Evolutionary conservation across 2,113 vertebrate genomes (phyloP).

Genomic region (Ptyas mucosa): DNA sequence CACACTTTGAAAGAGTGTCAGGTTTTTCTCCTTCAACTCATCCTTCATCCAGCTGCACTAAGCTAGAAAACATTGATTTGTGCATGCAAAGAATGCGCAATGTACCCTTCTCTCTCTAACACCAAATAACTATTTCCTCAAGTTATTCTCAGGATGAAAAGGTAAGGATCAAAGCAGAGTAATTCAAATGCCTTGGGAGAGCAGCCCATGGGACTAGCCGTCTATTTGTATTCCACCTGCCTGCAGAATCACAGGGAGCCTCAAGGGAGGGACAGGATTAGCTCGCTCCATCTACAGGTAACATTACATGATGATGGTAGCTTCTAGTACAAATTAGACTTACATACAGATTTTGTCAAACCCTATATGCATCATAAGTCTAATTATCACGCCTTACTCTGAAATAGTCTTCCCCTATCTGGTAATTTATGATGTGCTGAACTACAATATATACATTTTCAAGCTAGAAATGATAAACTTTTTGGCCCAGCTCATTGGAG

Average conservation of each 20-base stretch:
- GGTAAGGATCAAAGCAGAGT: neutral
- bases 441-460: neutral
- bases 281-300: neutral
- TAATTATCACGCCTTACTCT: neutral
- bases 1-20: neutral
- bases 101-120: neutral
- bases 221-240: neutral
- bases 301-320: neutral
- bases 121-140: neutral
- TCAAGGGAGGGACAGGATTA: neutral
- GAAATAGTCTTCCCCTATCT: neutral
- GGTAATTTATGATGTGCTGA: neutral
- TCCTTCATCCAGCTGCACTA: neutral
- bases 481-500: neutral
- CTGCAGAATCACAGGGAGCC: neutral
- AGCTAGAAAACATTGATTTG: neutral
- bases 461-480: neutral
- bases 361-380: neutral
- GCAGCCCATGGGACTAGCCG: neutral
- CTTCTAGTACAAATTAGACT: neutral
- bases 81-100: neutral
- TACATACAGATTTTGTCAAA: no score
- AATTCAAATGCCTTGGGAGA: neutral
- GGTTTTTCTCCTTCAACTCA: neutral
- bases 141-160: neutral